These are phyloP conservation scores for Pelecanoides urinatrix DNA, from an alignment of 2,113 vertebrate species.

Conservation along the genomic window DNA sequence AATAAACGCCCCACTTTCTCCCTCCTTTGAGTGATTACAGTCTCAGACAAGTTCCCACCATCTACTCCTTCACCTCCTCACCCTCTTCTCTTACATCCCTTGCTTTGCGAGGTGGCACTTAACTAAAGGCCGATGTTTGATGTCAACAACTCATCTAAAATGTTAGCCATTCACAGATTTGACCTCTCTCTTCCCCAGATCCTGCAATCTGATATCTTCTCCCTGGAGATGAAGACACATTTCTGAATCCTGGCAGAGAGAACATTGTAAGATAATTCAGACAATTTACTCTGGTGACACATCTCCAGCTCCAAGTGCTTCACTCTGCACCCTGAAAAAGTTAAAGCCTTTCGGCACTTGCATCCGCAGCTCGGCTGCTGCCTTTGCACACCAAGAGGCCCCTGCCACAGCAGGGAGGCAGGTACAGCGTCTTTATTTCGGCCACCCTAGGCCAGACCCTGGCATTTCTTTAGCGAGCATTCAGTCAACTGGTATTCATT, in stretches of 20 bases:
- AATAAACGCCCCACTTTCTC: neutral
- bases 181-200: neutral
- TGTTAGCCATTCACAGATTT: neutral
- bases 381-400: neutral
- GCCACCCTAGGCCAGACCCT: neutral
- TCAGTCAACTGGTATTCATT: neutral
- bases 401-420: neutral
- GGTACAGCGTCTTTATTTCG: neutral
- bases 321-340: neutral
- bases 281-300: conserved; percentile 34
- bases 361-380: neutral
- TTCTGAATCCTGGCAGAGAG: conserved; percentile 15
- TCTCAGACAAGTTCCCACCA: neutral
- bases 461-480: neutral
- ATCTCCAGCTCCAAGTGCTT: neutral
- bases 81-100: neutral
- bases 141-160: neutral
- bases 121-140: neutral
- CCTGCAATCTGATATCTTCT: neutral
- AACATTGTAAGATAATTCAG: neutral
- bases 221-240: neutral
- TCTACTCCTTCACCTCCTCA: neutral
- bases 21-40: neutral
- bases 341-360: neutral
- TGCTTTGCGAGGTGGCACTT: neutral